These are phyloP conservation scores for Peromyscus maniculatus DNA, from an alignment of 2,113 vertebrate genomes.

Conservation along the genomic window DNA sequence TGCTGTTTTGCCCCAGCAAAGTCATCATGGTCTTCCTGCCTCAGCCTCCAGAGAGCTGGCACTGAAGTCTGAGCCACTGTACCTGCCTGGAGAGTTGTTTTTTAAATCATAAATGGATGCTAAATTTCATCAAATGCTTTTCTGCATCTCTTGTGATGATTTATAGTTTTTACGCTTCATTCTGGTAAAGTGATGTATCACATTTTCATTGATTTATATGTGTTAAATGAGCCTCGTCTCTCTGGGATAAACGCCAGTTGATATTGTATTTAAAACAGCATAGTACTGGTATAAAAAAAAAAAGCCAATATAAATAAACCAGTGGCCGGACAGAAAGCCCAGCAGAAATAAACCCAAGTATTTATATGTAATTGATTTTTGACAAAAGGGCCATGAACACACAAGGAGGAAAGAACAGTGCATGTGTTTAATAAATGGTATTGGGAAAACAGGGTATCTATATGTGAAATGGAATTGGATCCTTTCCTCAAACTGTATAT, in stretches of 20 bases:
- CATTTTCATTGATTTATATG: slow-evolving; percentile 17
- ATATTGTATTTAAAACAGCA: neutral
- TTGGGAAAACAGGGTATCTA: neutral
- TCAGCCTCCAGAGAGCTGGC: neutral
- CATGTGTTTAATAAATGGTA: neutral
- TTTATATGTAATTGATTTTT: neutral
- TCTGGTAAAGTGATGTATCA: neutral
- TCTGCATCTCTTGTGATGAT: neutral
- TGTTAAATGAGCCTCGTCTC: neutral
- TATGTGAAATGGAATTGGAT: neutral
- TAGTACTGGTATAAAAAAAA: neutral
- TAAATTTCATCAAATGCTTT: neutral
- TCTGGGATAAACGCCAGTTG: neutral
- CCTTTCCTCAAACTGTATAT: neutral
- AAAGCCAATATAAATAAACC: neutral
- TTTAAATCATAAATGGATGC: neutral
- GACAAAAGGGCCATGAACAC: neutral
- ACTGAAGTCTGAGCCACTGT: neutral
- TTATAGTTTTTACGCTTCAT: neutral
- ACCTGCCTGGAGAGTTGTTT: neutral
- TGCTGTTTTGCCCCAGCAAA: neutral
- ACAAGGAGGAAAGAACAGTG: neutral
- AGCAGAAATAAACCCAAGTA: neutral
- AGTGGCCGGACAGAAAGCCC: neutral
- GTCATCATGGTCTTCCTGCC: neutral